Percentiles rank a stretch among this genome's conserved stretches.
These are phyloP conservation scores for Pandemis cinnamomeana DNA, from an alignment of 2,888 invertebrate species.

Conservation along the genomic window DNA sequence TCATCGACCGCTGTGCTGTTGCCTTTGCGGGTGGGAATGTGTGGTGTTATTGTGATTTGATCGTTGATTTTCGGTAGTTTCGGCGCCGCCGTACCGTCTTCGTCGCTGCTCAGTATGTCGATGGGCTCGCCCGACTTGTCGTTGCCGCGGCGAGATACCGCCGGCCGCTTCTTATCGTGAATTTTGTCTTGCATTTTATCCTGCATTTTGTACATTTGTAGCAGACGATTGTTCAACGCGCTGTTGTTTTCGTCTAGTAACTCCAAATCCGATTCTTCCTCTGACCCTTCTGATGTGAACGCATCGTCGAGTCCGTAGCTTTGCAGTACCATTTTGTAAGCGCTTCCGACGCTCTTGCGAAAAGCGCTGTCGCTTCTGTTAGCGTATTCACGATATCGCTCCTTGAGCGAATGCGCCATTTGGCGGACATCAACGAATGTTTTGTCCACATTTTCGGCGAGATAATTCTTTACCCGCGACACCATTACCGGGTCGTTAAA, in stretches of 20 bases:
- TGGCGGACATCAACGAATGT: slow-evolving; percentile 92
- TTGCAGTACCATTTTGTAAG: slow-evolving; percentile 89
- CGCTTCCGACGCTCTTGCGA: slow-evolving; percentile 89
- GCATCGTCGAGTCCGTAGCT: slow-evolving; percentile 87
- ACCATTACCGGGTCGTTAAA: slow-evolving; percentile 84
- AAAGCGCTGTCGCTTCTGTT: slow-evolving; percentile 93
- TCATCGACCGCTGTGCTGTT: slow-evolving; percentile 63
- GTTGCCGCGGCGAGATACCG: slow-evolving; percentile 65
- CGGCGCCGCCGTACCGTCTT: slow-evolving; percentile 73
- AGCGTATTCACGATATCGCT: slow-evolving; percentile 89
- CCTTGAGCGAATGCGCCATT: slow-evolving; percentile 92
- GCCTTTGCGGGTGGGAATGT: slow-evolving; percentile 65
- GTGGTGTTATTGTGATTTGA: slow-evolving; percentile 80
- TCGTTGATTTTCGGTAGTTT: slow-evolving; percentile 80
- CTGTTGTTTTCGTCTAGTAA: slow-evolving; percentile 92
- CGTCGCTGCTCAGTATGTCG: slow-evolving; percentile 77
- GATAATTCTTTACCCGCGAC: slow-evolving; percentile 88
- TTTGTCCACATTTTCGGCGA: slow-evolving; percentile 92
- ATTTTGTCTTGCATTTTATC: slow-evolving; percentile 79
- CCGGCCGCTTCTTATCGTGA: slow-evolving; percentile 79
- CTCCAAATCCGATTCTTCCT: slow-evolving; percentile 88
- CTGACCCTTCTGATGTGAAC: slow-evolving; percentile 84
- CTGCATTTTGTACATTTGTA: slow-evolving; percentile 81
- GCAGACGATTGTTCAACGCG: slow-evolving; percentile 85
- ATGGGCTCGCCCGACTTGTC: slow-evolving; percentile 77